These are phyloP conservation scores for Xiphydria camelus DNA, from an alignment of 2,888 invertebrate genomes.

Conservation along the genomic window DNA sequence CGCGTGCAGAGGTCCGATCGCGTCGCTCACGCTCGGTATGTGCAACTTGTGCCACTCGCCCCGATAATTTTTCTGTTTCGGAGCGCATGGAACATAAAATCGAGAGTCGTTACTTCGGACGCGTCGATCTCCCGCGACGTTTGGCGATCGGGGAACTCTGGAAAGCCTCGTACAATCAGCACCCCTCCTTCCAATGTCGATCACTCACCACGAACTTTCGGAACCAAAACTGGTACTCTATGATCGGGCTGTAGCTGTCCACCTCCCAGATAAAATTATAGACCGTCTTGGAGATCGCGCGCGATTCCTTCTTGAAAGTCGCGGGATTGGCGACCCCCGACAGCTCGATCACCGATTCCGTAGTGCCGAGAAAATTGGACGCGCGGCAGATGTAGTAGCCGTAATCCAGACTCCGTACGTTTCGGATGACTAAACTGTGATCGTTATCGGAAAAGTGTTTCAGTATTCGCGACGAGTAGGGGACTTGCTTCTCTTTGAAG, in stretches of 20 bases:
- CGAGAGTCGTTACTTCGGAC: too few species aligned
- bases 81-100: too few species aligned
- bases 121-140: too few species aligned
- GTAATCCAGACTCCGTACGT: constrained; percentile 70
- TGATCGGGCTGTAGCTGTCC: constrained; percentile 78
- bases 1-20: constrained; percentile 73
- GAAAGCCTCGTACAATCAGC: neutral
- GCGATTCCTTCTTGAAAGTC: constrained; percentile 66
- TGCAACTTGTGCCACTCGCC: constrained; percentile 69
- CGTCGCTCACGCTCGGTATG: constrained; percentile 61
- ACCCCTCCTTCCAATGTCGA: too few species aligned
- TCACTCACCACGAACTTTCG: constrained; percentile 49
- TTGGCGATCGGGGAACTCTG: too few species aligned
- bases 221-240: constrained; percentile 67
- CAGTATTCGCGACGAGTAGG: constrained; percentile 45
- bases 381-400: constrained; percentile 81
- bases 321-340: constrained; percentile 75
- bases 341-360: constrained; percentile 71
- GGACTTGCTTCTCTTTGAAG: constrained; percentile 39
- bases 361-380: constrained; percentile 73
- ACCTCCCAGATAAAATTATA: constrained; percentile 83
- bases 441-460: constrained; percentile 62
- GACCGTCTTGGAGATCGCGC: constrained; percentile 59
- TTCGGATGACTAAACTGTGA: constrained; percentile 70
- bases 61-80: constrained; percentile 5